Conservation (phyloP, 2,113 vertebrate species). For the Pelmatolapia mariae region DNA sequence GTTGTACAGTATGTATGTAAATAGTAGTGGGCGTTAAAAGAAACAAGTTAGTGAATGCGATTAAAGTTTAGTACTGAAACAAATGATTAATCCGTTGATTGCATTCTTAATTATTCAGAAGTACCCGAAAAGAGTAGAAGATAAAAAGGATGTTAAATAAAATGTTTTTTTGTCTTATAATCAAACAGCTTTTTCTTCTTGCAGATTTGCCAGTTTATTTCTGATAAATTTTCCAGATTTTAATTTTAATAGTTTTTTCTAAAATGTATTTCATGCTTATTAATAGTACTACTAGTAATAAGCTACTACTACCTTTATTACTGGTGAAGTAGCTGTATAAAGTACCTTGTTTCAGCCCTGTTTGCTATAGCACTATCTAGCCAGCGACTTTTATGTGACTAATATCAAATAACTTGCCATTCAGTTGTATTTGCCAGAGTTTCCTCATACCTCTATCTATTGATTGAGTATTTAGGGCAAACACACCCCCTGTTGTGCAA, state of each 20-base stretch:
- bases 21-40: not conserved
- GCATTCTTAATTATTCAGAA: not conserved
- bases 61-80: not conserved
- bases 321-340: not conserved
- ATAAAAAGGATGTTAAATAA: not conserved
- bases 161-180: not conserved
- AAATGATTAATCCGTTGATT: not conserved
- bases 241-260: not conserved
- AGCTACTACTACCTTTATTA: not conserved
- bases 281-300: not conserved
- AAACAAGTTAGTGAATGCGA: not conserved
- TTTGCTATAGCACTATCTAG: not conserved
- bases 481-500: conserved; percentile 3
- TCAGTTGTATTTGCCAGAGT: not conserved
- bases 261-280: not conserved
- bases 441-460: not conserved
- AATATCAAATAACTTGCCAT: not conserved
- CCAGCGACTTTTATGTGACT: not conserved
- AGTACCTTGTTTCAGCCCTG: not conserved
- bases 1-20: not conserved
- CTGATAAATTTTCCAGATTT: not conserved
- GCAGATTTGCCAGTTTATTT: not conserved
- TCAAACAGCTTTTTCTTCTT: not conserved
- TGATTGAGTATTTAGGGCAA: conserved; percentile 2
- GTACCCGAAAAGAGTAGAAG: not conserved